These are phyloP conservation scores for Diacarnus erythraeanus DNA, from an alignment of 37 sponge, comb jelly and placozoan genomes.

Conservation along the genomic window DNA sequence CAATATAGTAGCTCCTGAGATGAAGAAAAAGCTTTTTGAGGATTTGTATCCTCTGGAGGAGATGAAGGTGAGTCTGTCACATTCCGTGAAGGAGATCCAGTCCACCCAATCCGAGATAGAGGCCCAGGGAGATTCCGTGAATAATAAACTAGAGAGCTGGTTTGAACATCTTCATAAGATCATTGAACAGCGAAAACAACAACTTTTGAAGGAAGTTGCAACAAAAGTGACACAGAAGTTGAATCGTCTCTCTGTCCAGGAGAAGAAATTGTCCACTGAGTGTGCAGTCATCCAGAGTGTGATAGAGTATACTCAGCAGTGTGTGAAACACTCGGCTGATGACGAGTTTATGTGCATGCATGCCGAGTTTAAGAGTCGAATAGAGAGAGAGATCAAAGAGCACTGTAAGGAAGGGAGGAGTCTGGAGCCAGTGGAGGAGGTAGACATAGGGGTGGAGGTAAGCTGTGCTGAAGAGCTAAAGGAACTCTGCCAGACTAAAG, in stretches of 20 bases:
- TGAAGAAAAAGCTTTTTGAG: slow-evolving; percentile 6
- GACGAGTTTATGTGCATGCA: background rate
- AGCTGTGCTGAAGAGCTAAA: background rate
- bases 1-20: slow-evolving; percentile 9
- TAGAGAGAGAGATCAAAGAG: background rate
- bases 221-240: background rate
- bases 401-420: background rate
- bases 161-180: slow-evolving; percentile 2
- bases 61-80: background rate
- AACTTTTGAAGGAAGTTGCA: slow-evolving; percentile 1
- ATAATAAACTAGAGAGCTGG: background rate
- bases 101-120: background rate
- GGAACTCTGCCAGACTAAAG: background rate
- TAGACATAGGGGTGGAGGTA: background rate
- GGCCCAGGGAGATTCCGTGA: slow-evolving; percentile 12
- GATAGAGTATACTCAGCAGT: background rate
- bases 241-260: background rate
- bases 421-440: background rate
- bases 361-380: background rate
- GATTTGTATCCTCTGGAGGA: slow-evolving; percentile 2
- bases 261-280: background rate
- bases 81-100: background rate
- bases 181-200: background rate
- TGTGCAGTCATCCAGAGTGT: background rate
- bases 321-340: background rate